phyloP scores from a whole-genome alignment of 1,140 invertebrate species.

The Protaetia brevitarsis region DNA sequence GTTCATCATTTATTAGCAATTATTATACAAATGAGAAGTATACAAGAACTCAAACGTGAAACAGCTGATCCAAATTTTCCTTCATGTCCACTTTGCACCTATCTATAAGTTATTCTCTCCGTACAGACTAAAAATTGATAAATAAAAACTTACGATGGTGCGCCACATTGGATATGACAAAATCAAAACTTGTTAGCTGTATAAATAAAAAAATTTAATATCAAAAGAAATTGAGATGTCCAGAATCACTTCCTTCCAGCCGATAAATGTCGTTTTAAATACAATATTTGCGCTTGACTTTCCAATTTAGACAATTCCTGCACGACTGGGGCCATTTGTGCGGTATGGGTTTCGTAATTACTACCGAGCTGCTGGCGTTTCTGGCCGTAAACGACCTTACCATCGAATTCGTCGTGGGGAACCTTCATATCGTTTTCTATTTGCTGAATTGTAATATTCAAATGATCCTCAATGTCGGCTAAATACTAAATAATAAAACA shows the following conservation, averaged over 20 bases:
- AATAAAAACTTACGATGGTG: too few species aligned
- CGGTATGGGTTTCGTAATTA: constrained; percentile 79
- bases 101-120: too few species aligned
- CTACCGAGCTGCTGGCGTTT: constrained; percentile 66
- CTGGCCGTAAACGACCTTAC: constrained; percentile 95
- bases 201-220: too few species aligned
- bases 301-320: constrained; percentile 78
- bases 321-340: constrained; percentile 84
- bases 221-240: too few species aligned
- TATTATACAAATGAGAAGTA: too few species aligned
- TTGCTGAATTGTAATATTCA: constrained; percentile 94
- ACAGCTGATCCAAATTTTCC: too few species aligned
- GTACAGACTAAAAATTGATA: too few species aligned
- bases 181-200: too few species aligned
- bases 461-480: constrained; percentile 95
- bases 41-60: too few species aligned
- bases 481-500: constrained; percentile 67
- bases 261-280: constrained; percentile 55
- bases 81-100: too few species aligned
- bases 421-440: constrained; percentile 83
- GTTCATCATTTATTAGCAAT: too few species aligned
- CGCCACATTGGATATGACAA: too few species aligned
- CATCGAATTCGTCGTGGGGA: constrained; percentile 95
- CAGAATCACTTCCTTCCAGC: constrained; percentile 4
- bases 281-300: constrained; percentile 79